Conservation (phyloP, 1,140 invertebrate species). For the Hycleus phaleratus region DNA sequence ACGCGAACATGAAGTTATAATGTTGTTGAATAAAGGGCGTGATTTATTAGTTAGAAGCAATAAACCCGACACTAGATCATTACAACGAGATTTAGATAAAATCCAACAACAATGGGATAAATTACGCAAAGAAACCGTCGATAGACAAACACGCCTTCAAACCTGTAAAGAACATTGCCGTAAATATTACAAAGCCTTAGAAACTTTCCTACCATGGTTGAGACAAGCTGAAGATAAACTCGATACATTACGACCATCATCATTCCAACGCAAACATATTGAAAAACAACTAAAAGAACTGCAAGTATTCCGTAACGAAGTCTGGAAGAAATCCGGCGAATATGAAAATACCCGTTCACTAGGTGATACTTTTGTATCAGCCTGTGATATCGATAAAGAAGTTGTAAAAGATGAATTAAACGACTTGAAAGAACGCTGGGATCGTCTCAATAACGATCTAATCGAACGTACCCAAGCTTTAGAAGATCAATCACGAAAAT, state of each 20-base stretch:
- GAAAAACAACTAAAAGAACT: slow-evolving; percentile 85
- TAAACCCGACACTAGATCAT: slow-evolving; percentile 47
- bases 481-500: slow-evolving; percentile 73
- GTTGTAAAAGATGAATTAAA: slow-evolving; percentile 75
- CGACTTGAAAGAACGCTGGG: slow-evolving; percentile 80
- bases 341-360: slow-evolving; percentile 79
- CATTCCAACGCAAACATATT: slow-evolving; percentile 77
- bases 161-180: slow-evolving; percentile 85
- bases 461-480: slow-evolving; percentile 61
- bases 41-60: slow-evolving; percentile 59
- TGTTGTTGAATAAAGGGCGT: slow-evolving; percentile 85
- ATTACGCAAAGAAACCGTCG: slow-evolving; percentile 74
- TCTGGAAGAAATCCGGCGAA: slow-evolving; percentile 84
- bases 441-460: slow-evolving; percentile 75
- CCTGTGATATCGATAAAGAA: slow-evolving; percentile 86
- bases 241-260: slow-evolving; percentile 66
- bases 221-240: slow-evolving; percentile 79
- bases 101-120: slow-evolving; percentile 87
- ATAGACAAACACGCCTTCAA: slow-evolving; percentile 75
- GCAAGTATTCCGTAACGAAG: slow-evolving; percentile 83
- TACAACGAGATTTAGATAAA: slow-evolving; percentile 69
- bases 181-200: slow-evolving; percentile 78
- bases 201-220: slow-evolving; percentile 83
- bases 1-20: slow-evolving; percentile 88
- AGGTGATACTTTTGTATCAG: slow-evolving; percentile 76